Conservation (phyloP, 2,888 invertebrate species). For the Mythimna pallens region DNA sequence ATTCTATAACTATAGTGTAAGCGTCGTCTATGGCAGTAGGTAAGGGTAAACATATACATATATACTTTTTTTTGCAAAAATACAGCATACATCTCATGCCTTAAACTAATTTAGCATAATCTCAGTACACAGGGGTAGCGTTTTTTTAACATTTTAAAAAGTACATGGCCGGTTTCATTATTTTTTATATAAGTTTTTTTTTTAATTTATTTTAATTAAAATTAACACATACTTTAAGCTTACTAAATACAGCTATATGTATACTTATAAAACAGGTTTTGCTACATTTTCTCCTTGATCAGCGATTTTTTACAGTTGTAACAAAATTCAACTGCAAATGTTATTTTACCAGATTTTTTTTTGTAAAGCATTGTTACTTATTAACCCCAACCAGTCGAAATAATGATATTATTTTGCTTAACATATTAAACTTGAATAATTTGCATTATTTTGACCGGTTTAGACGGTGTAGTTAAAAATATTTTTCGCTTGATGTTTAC, state of each 20-base stretch:
- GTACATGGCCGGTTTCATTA: slow-evolving; percentile 88
- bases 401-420: slow-evolving; percentile 21
- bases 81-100: slow-evolving; percentile 79
- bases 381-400: slow-evolving; percentile 28
- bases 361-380: slow-evolving; percentile 19
- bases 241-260: slow-evolving; percentile 83
- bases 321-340: slow-evolving; percentile 28
- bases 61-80: slow-evolving; percentile 83
- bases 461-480: slow-evolving; percentile 39
- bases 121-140: slow-evolving; percentile 80
- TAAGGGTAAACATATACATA: slow-evolving; percentile 64
- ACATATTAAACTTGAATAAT: slow-evolving; percentile 16
- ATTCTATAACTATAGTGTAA: slow-evolving; percentile 60
- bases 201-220: slow-evolving; percentile 71
- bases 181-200: slow-evolving; percentile 73
- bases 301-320: slow-evolving; percentile 35
- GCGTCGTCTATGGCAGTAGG: slow-evolving; percentile 68
- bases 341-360: slow-evolving; percentile 28
- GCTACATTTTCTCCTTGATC: slow-evolving; percentile 43
- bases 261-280: slow-evolving; percentile 74
- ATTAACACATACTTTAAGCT: slow-evolving; percentile 72
- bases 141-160: slow-evolving; percentile 71
- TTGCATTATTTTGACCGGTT: slow-evolving; percentile 25
- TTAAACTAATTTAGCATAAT: slow-evolving; percentile 77
- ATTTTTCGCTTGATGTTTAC: slow-evolving; percentile 36